phyloP scores from a whole-genome alignment of 2,797 vertebrate genomes.

The Ataeniobius toweri region DNA sequence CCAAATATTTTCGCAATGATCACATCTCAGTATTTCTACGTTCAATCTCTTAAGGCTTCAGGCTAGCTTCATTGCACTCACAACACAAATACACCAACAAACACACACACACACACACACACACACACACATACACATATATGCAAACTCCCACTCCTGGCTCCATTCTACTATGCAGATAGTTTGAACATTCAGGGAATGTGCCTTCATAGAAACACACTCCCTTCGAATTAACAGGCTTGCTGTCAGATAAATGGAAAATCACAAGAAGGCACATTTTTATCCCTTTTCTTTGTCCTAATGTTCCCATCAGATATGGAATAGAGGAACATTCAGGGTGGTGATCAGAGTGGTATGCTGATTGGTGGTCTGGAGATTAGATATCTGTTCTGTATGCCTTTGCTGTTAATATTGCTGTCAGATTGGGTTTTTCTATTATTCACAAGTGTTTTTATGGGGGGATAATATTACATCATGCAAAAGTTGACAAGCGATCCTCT shows the following conservation, averaged over 20 bases:
- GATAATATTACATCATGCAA: background rate
- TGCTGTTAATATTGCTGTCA: background rate
- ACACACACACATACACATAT: too few species aligned
- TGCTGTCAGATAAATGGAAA: conserved; percentile 39
- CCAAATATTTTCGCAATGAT: conserved; percentile 40
- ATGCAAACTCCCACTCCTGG: conserved; percentile 52
- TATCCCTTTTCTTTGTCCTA: conserved; percentile 2
- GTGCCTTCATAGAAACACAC: conserved; percentile 71
- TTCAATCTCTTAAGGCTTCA: conserved; percentile 60
- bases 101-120: conserved; percentile 23
- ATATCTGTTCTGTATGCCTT: background rate
- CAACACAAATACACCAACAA: conserved; percentile 20
- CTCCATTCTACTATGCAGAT: conserved; percentile 66
- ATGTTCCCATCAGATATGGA: conserved; percentile 5
- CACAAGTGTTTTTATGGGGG: background rate
- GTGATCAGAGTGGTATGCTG: too few species aligned
- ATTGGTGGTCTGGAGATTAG: background rate
- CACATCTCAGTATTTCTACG: conserved; percentile 52
- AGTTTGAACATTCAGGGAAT: conserved; percentile 75
- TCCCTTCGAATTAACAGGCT: conserved; percentile 60
- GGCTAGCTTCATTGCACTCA: conserved; percentile 33
- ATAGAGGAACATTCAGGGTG: conserved; percentile 6
- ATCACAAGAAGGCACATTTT: conserved; percentile 23
- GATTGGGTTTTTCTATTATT: background rate
- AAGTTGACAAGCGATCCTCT: background rate